Evolutionary conservation across 2,888 invertebrate genomes (phyloP), one percentile per base, ranked within the genome.

Genomic region (Stenurella melanura): DNA sequence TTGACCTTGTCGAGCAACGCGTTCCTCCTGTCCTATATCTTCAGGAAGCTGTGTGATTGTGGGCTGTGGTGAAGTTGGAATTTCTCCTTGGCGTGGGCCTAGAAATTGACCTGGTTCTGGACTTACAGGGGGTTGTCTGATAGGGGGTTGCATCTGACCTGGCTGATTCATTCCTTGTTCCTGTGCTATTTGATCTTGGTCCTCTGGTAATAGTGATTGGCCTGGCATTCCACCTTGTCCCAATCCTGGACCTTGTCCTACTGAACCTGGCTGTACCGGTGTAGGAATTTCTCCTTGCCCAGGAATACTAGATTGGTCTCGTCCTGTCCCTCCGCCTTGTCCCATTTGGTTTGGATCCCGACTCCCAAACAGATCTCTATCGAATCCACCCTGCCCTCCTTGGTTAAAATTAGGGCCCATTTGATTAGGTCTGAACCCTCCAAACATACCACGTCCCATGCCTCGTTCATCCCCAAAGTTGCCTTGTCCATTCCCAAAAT

Each of bases 381-480:
- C 50, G 5, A 50, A n/a, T 15, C n/a, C 50, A 6, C n/a, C 50
- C n/a, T 18, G 19, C 19, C n/a, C 64, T 19, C 42, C 18, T 18
- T 15, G 42, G 12, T 42, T 38, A 38, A 38, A 34, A 15, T 38
- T 15, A 3, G 30, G 61, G 10, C 34, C 38, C 38, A 63, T 38
- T 63, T 34, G 63, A 38, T 18, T 17, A n/a, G 64, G 64, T 11
- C 38, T n/a, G n/a, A 61, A 61, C 3, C 61, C 30, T 9, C 61
- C 30, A 7, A 30, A 61, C 50, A 50, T 50, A 50, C 6, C 17
- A 9, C 56, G 34, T 17, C 34, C 64, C 6, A 4, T 56, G 18
- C 38, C 34, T n/a, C 19, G 11, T 1, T 57, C 34, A 0, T 58
- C n/a, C 10, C 30, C 58, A 17, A 57, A 69, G 17, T 17, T 17